A percentile compares a stretch with the other conserved stretches of the same genome.
phyloP scores from a whole-genome alignment of 2,113 vertebrate species.

The Peucedramus taeniatus region DNA sequence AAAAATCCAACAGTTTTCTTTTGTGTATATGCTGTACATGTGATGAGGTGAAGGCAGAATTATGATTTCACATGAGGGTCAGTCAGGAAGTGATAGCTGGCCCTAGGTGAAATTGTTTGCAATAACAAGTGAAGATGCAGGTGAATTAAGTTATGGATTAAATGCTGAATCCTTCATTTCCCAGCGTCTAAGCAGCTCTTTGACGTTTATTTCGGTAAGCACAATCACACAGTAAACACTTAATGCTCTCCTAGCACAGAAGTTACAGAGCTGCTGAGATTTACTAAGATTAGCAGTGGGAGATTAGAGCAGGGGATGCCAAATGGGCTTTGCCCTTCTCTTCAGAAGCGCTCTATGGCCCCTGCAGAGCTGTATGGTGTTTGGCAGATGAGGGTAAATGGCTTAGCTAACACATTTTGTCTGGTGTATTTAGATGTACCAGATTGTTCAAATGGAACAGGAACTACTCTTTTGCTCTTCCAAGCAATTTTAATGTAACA shows the following conservation, averaged over 20 bases:
- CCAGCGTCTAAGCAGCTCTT: background rate
- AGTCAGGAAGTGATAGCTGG: background rate
- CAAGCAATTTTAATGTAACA: background rate
- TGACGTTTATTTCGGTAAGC: background rate
- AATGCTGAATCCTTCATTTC: background rate
- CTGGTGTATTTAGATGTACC: background rate
- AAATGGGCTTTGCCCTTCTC: background rate
- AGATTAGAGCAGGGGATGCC: slow-evolving; percentile 35
- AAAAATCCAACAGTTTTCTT: background rate
- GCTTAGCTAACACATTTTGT: background rate
- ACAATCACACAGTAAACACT: background rate
- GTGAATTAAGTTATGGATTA: background rate
- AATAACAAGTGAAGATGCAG: background rate
- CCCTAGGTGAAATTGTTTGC: background rate
- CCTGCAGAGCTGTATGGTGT: background rate
- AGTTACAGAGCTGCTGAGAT: slow-evolving; percentile 4
- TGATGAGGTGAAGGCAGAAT: background rate
- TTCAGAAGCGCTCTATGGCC: background rate
- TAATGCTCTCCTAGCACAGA: background rate
- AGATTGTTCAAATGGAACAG: background rate
- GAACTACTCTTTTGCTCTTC: background rate
- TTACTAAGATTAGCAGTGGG: slow-evolving; percentile 64
- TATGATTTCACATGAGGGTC: slow-evolving; percentile 23
- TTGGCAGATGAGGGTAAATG: background rate
- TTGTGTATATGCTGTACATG: accelerated